Evolutionary conservation across 1,140 invertebrate genomes (phyloP).

Genomic region (Brachionus rubens): DNA sequence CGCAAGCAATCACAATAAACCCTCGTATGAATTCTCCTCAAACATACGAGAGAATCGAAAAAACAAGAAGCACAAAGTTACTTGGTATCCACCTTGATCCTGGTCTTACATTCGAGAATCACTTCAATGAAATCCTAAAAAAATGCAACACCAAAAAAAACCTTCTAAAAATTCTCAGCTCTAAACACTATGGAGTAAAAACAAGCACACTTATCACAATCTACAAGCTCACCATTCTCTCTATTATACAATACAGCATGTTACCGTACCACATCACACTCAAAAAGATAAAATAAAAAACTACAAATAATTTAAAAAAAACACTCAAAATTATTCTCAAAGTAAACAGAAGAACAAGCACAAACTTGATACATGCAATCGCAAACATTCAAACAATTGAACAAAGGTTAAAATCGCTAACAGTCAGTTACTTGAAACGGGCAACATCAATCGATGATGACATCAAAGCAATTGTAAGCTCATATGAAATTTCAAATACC

Average conservation of each 20-base stretch:
- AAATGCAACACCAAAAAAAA: background rate
- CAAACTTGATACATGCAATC: background rate
- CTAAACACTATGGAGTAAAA: background rate
- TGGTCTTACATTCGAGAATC: background rate
- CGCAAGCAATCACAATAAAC: background rate
- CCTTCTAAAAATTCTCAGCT: constrained; percentile 7
- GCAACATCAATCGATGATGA: background rate
- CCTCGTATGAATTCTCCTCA: background rate
- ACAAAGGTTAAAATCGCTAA: background rate
- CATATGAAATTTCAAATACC: background rate
- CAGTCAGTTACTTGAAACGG: background rate
- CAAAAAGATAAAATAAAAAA: background rate
- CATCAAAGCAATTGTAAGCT: background rate
- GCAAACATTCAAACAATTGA: background rate
- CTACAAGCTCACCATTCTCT: background rate
- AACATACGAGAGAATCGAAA: background rate
- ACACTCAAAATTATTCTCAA: background rate
- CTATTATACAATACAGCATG: background rate
- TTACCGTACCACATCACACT: background rate
- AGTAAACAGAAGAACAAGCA: background rate
- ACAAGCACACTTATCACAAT: background rate
- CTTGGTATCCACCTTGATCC: background rate
- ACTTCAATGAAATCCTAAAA: background rate
- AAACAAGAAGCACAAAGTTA: background rate
- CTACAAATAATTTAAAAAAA: background rate